Evolutionary conservation across 2,888 invertebrate genomes (phyloP), one percentile per base, ranked within the genome.

Genomic region (Drosophila imparisetae): DNA sequence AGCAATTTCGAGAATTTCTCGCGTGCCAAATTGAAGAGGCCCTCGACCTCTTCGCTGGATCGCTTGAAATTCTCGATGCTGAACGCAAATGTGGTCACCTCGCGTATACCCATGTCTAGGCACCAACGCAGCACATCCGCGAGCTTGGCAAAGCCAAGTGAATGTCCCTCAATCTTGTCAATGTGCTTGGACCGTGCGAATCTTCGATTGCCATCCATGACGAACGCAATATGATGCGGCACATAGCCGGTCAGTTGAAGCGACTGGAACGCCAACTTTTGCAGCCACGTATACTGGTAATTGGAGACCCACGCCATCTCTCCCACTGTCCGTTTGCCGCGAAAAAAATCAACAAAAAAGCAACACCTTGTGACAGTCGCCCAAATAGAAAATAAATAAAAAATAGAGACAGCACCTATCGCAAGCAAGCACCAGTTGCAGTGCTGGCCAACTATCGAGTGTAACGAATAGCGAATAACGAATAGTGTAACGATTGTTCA

Each of bases 21-120:
- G 77, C 95, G 94, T 0, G 98, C 97, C 71, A 99, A 94, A 75
- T 96, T 94, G 96, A 99, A 96, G 40, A 99, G 94, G 13, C 95
- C 96, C 82, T 96, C 95, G 0, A 99, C 98, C 94, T 99, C 99
- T 61, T 98, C 96, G 90, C 95, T 94, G 65, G 95, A 96, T 64
- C 99, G 94, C 92, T 99, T 99, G 91, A 99, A 99, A 93, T 99
- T 99, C 93, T 99, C 99, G 92, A 99, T 99, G 93, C 99, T 99
- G 92, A 99, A 99, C 40, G 99, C 99, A 93, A 99, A 99, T 1
- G 99, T 98, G 10, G 99, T 99, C 0, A 99, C 98, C 94, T 99
- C 98, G 40, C 95, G 94, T 73, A 99, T 95, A 13, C 97, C 99
- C 66, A 99, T 94, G 91, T 98, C 97, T 66, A 96, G 93, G 92